Percentiles rank a stretch among this genome's conserved stretches.
These are phyloP conservation scores for Pteria penguin DNA, from an alignment of 2,888 invertebrate species.

Conservation along the genomic window DNA sequence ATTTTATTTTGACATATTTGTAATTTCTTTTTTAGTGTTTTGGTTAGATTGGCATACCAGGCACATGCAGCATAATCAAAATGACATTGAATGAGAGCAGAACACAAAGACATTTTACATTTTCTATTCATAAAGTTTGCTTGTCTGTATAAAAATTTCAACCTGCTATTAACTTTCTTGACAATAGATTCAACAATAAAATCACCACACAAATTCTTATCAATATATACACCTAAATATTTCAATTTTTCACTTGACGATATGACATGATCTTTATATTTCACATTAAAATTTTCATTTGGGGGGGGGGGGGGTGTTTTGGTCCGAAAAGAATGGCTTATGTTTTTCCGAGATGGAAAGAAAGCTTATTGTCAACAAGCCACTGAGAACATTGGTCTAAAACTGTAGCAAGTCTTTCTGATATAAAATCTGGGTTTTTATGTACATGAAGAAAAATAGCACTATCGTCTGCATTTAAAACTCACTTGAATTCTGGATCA, in stretches of 20 bases:
- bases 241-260: background rate
- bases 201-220: background rate
- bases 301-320: too few species aligned
- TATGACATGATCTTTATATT: background rate
- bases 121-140: background rate
- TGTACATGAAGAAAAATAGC: conserved; percentile 4
- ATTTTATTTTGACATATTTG: conserved; percentile 14
- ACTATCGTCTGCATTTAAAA: conserved; percentile 17
- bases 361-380: conserved; percentile 5
- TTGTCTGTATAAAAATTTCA: conserved; percentile 5
- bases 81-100: conserved; percentile 15
- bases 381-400: background rate
- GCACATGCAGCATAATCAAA: conserved; percentile 7
- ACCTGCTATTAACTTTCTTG: conserved; percentile 6
- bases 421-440: background rate
- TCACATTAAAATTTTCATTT: background rate
- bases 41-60: background rate
- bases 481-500: conserved; percentile 1
- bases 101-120: background rate
- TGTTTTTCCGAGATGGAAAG: conserved; percentile 2
- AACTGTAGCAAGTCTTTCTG: background rate
- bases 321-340: conserved; percentile 8
- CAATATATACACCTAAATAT: conserved; percentile 1
- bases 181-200: background rate
- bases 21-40: conserved; percentile 10